Evolutionary conservation across 2,888 invertebrate species (phyloP).

Genomic region (Callinectes sapidus): DNA sequence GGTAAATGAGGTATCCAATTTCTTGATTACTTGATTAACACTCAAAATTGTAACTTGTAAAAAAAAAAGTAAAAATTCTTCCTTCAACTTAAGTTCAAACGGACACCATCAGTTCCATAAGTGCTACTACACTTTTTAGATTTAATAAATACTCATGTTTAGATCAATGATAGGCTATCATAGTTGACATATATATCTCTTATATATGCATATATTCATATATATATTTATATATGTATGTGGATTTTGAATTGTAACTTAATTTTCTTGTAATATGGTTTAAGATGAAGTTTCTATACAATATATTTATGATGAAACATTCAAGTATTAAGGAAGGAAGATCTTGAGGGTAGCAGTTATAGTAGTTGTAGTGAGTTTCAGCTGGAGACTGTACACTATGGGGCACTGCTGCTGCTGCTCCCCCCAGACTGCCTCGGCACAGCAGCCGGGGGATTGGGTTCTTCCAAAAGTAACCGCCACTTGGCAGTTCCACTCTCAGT

Average conservation of each 20-base stretch:
- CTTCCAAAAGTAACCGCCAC: conserved; percentile 43
- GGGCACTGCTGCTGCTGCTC: conserved; percentile 53
- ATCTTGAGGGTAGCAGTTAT: conserved; percentile 55
- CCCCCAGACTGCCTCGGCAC: conserved; percentile 28
- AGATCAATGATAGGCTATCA: conserved; percentile 55
- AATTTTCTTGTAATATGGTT: conserved; percentile 56
- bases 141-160: conserved; percentile 58
- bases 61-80: conserved; percentile 30
- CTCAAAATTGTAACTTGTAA: neutral
- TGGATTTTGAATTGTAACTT: conserved; percentile 53
- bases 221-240: conserved; percentile 60
- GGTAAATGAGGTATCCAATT: conserved; percentile 5
- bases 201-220: conserved; percentile 53
- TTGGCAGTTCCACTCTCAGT: conserved; percentile 48
- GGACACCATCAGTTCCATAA: conserved; percentile 39
- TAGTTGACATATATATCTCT: conserved; percentile 42
- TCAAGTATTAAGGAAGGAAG: conserved; percentile 63
- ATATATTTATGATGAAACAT: conserved; percentile 56
- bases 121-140: conserved; percentile 44
- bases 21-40: conserved; percentile 8
- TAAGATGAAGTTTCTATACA: conserved; percentile 58
- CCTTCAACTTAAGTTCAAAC: conserved; percentile 56
- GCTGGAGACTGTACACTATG: conserved; percentile 61
- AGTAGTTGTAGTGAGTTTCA: conserved; percentile 55
- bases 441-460: conserved; percentile 46